These are phyloP conservation scores for Colletes latitarsis DNA, from an alignment of 1,140 invertebrate genomes.

Conservation along the genomic window DNA sequence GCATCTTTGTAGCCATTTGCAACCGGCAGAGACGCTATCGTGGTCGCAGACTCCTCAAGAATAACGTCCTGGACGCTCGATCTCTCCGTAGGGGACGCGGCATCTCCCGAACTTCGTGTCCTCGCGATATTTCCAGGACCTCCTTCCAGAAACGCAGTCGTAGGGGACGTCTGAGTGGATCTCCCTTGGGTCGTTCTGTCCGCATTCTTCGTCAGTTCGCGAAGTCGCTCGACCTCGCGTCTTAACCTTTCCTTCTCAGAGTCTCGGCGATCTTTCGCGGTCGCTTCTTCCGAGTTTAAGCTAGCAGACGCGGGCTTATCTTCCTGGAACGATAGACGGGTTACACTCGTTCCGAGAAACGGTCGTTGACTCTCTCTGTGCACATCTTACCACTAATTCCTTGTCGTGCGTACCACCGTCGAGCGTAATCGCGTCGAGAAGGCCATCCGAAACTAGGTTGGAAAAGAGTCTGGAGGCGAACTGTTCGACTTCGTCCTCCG, in stretches of 20 bases:
- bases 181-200: slow-evolving; percentile 28
- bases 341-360: too few relatives aligned
- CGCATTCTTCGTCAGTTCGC: slow-evolving; percentile 41
- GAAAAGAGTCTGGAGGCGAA: slow-evolving; percentile 92
- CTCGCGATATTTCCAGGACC: neutral
- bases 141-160: slow-evolving; percentile 1
- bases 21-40: neutral
- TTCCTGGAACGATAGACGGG: slow-evolving; percentile 5
- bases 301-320: neutral
- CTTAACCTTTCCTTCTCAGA: slow-evolving; percentile 40
- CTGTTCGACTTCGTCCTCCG: slow-evolving; percentile 87
- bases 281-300: neutral
- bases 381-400: slow-evolving; percentile 88
- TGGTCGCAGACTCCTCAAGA: neutral
- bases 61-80: neutral
- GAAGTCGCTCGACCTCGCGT: slow-evolving; percentile 64
- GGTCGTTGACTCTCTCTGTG: too few relatives aligned
- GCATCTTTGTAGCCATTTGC: neutral
- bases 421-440: slow-evolving; percentile 89
- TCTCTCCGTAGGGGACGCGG: neutral
- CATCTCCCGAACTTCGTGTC: neutral
- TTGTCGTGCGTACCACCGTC: slow-evolving; percentile 84
- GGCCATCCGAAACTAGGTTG: slow-evolving; percentile 93
- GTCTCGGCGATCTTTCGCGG: neutral
- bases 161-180: slow-evolving; percentile 65